Base-by-base conservation (phyloP, 1,140 invertebrate species). In the Lordiphosa stackelbergi region DNA sequence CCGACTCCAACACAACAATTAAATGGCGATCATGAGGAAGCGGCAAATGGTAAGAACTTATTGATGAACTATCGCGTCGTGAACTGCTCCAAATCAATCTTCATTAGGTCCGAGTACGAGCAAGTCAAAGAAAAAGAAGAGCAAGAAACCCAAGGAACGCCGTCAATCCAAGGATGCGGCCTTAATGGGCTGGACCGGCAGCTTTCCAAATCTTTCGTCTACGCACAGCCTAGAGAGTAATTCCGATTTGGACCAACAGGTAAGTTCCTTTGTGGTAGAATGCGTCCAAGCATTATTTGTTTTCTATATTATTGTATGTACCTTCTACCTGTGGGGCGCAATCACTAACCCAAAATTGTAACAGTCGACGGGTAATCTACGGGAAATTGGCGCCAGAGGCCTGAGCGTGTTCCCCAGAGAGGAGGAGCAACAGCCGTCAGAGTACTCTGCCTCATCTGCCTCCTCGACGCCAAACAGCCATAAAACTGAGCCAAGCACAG, bases 391-490 rank as follows among this genome's bases (percentile, higher is more conserved):
- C 51, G 51, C 47, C 12, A 71, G 62, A 13, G 75, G 75, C 36
- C 59, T 81, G 4, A 47, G 51, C 53, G 51, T 75, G 22, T 79
- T 69, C 43, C 75, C 75, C 36, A 46, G 75, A 38, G 66, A 65
- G 36, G 37, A 43, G 43, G 53, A 19, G 12, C 16, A 1, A 2
- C 41, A 38, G 49, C 40, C 68, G 19, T 35, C 55, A 11, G 59
- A 19, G 35, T 53, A 65, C 40, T 55, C 40, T 41, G 36, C 70
- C 47, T 58, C 54, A 16, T 54, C 54, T 7, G 28, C 47, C 34
- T 58, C 54, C n/a, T 11, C 42, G 12, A 24, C 42, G 24, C 42
- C 55, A 36, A 13, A 41, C 37, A 36, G 37, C 7, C 24, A 41
- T 12, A 35, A 51, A 56, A 37, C 31, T 9, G 52, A 54, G 49